phyloP scores from a whole-genome alignment of 2,888 invertebrate genomes.

The Blera fallax region DNA sequence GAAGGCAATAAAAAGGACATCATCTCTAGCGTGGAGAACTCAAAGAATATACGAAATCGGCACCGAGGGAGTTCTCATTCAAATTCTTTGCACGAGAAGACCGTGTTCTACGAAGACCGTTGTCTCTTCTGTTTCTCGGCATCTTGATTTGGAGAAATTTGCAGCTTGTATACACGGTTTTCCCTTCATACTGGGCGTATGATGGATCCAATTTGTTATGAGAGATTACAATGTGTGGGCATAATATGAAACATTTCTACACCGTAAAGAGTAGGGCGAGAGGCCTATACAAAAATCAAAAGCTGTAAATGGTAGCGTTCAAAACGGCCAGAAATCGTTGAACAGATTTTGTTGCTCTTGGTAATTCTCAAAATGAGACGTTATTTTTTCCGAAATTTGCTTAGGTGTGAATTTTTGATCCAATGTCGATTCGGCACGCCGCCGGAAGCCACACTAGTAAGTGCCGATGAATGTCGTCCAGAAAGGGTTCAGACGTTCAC shows the following conservation, averaged over 20 bases:
- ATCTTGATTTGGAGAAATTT: conserved; percentile 26
- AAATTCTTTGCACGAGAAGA: conserved; percentile 46
- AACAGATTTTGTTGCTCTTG: too few species aligned
- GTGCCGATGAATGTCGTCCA: too few species aligned
- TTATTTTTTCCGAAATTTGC: too few species aligned
- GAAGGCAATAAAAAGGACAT: conserved; percentile 60
- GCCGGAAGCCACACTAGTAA: too few species aligned
- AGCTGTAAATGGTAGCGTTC: too few species aligned
- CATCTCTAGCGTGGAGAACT: conserved; percentile 19
- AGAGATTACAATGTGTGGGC: conserved; percentile 43
- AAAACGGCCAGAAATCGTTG: too few species aligned
- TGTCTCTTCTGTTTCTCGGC: background rate
- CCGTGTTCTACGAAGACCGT: background rate
- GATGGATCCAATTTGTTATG: conserved; percentile 49
- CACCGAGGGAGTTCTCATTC: conserved; percentile 33
- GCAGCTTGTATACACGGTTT: background rate
- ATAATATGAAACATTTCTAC: conserved; percentile 22
- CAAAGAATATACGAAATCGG: conserved; percentile 18
- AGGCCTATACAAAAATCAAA: too few species aligned
- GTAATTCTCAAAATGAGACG: too few species aligned
- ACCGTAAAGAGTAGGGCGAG: too few species aligned
- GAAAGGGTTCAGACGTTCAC: too few species aligned
- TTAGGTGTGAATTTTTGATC: too few species aligned
- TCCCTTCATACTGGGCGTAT: conserved; percentile 12
- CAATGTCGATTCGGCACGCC: too few species aligned